Evolutionary conservation across 2,113 vertebrate species (phyloP).

Genomic region (Mionectes macconnelli): DNA sequence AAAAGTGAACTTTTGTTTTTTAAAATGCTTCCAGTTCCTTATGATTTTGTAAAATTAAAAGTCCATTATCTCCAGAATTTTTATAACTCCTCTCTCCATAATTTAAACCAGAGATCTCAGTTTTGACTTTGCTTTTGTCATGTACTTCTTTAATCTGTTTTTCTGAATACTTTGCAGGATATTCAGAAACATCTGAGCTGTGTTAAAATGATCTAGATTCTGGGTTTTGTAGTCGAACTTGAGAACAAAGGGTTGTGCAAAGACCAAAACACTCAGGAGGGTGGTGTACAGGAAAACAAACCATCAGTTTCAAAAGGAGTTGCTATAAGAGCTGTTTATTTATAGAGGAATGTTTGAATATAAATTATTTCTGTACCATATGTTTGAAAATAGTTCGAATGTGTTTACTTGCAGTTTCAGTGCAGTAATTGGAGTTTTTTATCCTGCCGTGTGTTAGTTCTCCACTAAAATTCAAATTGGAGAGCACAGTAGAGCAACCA

Average conservation of each 20-base stretch:
- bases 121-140: not conserved
- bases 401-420: not conserved
- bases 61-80: not conserved
- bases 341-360: not conserved
- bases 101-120: not conserved
- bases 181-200: not conserved
- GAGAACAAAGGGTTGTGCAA: not conserved
- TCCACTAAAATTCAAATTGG: not conserved
- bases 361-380: not conserved
- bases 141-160: not conserved
- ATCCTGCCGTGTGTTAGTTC: not conserved
- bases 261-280: not conserved
- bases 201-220: not conserved
- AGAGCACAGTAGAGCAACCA: not conserved
- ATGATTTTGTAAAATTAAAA: not conserved
- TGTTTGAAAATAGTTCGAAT: not conserved
- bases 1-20: not conserved
- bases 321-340: conserved; percentile 34
- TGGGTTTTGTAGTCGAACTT: conserved; percentile 18
- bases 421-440: not conserved
- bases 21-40: not conserved
- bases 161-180: not conserved
- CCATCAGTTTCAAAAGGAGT: conserved; percentile 11
- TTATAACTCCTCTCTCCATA: not conserved
- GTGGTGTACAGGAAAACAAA: not conserved